A percentile compares a stretch with the other conserved stretches of the same genome.
Conservation (phyloP, 2,113 vertebrate genomes). For the Lutjanus erythropterus region DNA sequence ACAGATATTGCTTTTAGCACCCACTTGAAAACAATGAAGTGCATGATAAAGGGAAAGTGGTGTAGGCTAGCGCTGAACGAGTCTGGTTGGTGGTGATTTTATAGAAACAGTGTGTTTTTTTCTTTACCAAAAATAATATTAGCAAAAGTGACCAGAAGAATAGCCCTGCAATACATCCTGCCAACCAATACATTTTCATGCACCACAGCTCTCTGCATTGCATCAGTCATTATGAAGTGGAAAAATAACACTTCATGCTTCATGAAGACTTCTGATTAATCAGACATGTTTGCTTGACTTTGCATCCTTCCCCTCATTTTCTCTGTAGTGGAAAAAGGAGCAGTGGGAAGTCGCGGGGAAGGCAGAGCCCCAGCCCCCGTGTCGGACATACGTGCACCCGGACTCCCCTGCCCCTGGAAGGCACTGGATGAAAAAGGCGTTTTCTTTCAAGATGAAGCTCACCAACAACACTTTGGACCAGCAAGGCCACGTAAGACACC, state of each 20-base stretch:
- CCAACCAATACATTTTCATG: background rate
- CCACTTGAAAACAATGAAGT: constrained; percentile 36
- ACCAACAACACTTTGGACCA: constrained; percentile 94
- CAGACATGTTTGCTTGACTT: constrained; percentile 29
- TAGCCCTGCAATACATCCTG: background rate
- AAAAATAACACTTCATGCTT: constrained; percentile 8
- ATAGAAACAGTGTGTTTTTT: no score
- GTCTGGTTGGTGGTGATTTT: background rate
- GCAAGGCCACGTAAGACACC: constrained; percentile 86
- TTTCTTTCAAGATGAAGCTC: constrained; percentile 92
- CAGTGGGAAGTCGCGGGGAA: constrained; percentile 91
- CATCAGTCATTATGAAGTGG: background rate
- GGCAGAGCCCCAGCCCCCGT: constrained; percentile 90
- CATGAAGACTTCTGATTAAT: constrained; percentile 22
- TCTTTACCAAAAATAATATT: background rate
- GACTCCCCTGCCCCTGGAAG: constrained; percentile 91
- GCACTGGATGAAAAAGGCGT: constrained; percentile 92
- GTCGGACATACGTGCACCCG: constrained; percentile 89
- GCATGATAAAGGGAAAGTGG: constrained; percentile 7
- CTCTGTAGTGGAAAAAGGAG: constrained; percentile 90
- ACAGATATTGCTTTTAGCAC: constrained; percentile 36
- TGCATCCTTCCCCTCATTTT: constrained; percentile 1
- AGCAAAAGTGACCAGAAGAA: no score
- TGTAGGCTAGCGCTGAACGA: background rate
- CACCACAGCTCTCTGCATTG: background rate